Evolutionary conservation across 2,888 invertebrate species (phyloP), one percentile per base, ranked within the genome.

Genomic region (Drosophila subsilvestris): DNA sequence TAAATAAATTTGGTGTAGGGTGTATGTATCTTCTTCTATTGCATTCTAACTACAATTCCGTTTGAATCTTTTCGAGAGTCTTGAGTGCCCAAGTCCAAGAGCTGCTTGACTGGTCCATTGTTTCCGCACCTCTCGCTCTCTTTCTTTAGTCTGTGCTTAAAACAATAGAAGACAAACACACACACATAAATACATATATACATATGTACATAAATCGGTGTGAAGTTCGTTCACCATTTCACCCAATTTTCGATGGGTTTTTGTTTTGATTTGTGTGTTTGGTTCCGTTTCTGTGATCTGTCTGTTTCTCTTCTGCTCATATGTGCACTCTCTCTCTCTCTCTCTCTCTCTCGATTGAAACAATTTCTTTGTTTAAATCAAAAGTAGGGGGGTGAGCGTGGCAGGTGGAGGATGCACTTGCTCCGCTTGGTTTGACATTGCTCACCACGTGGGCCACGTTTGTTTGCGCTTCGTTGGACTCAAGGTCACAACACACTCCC

Each of bases 171-270:
- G 14, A 32, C 22, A 53, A 18, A 63, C 47, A 48, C 54, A 63
- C 42, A 25, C 79, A 75, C 55, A 60, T 14, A 12, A 18, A 37
- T 27, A 32, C 32, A 32, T 1, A 32, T 0, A 12, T 4, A 5
- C 3, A 3, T 3, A 3, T 32, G 32, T 12, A 20, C 44, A n/a
- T 27, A 8, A 17, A 25, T 25, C 48, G 20, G 32, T 44, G 49
- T 25, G 43, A 63, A 81, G 80, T 84, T 81, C 80, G 81, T 81
- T 82, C 76, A 82, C 82, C 83, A 82, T 79, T 82, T 82, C 83
- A 82, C 82, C 82, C 75, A 86, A 80, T 82, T 82, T 82, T 79
- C 47, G 51, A 54, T 65, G 69, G 53, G 48, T 67, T 61, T 73
- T 22, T 51, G 32, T 50, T 51, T 68, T 66, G 61, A 73, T 70